A percentile compares a stretch with the other conserved stretches of the same genome.
phyloP scores from a whole-genome alignment of 2,113 vertebrate genomes.

The Zosterops borbonicus region DNA sequence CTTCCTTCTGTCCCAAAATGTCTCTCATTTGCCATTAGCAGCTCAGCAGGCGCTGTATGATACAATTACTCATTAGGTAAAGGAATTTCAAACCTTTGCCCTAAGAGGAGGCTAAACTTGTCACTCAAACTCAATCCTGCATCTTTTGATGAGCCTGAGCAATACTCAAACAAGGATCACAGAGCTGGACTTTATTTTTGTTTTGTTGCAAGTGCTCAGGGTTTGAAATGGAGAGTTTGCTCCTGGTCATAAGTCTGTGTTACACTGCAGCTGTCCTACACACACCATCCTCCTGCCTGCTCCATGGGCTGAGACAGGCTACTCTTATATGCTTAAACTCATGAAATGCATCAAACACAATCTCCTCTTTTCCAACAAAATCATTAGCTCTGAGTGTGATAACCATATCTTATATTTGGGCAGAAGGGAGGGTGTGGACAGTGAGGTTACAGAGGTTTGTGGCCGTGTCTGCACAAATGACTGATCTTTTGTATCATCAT shows the following conservation, averaged over 20 bases:
- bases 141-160: neutral
- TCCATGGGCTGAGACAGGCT: neutral
- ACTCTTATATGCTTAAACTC: neutral
- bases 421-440: neutral
- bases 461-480: neutral
- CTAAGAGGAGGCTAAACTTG: conserved; percentile 32
- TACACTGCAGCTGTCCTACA: neutral
- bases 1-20: neutral
- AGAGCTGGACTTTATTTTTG: neutral
- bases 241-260: fast-evolving
- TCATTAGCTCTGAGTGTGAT: neutral
- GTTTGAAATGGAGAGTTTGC: neutral
- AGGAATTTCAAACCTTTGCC: conserved; percentile 62
- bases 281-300: neutral
- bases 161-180: neutral
- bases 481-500: neutral
- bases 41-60: conserved; percentile 24
- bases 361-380: neutral
- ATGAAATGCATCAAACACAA: neutral
- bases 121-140: neutral
- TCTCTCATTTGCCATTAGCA: conserved; percentile 13
- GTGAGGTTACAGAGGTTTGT: neutral
- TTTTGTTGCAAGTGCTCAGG: neutral
- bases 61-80: conserved; percentile 61
- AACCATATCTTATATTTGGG: neutral